Percentiles rank a stretch among this genome's conserved stretches.
These are phyloP conservation scores for Cyclophora punctaria DNA, from an alignment of 2,888 invertebrate species.

Conservation along the genomic window DNA sequence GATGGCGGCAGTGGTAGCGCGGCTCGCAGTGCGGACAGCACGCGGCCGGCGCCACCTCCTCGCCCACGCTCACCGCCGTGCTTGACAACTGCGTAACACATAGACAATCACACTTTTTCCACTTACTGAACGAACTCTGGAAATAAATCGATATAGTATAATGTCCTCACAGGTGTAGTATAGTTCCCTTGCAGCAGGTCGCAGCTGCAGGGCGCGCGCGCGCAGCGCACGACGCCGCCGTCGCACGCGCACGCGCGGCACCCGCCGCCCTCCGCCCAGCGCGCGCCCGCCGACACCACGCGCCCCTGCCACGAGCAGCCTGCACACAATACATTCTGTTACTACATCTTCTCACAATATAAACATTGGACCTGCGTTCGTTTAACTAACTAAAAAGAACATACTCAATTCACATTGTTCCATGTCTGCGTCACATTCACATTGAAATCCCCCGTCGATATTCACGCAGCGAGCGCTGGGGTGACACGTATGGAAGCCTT, in stretches of 20 bases:
- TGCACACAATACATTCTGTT: slow-evolving; percentile 26
- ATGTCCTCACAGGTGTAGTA: slow-evolving; percentile 33
- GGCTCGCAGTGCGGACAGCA: slow-evolving; percentile 90
- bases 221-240: slow-evolving; percentile 80
- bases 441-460: slow-evolving; percentile 85
- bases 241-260: slow-evolving; percentile 66
- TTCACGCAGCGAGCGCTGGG: slow-evolving; percentile 85
- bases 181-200: slow-evolving; percentile 43
- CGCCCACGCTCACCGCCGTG: slow-evolving; percentile 1
- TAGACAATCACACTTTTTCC: no score
- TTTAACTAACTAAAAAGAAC: slow-evolving; percentile 24
- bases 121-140: not conserved
- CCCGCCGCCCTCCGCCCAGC: slow-evolving; percentile 64
- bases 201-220: slow-evolving; percentile 82
- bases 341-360: no score
- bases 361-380: not conserved
- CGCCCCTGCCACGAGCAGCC: slow-evolving; percentile 84
- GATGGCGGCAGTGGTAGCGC: slow-evolving; percentile 83
- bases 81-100: not conserved
- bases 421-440: slow-evolving; percentile 76
- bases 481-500: slow-evolving; percentile 86
- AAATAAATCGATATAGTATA: not conserved
- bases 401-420: slow-evolving; percentile 79
- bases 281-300: slow-evolving; percentile 76
- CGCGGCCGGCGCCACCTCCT: slow-evolving; percentile 68